A percentile compares a stretch with the other conserved stretches of the same genome.
Evolutionary conservation across 1,140 invertebrate species (phyloP).

Genomic region (Hycleus phaleratus): DNA sequence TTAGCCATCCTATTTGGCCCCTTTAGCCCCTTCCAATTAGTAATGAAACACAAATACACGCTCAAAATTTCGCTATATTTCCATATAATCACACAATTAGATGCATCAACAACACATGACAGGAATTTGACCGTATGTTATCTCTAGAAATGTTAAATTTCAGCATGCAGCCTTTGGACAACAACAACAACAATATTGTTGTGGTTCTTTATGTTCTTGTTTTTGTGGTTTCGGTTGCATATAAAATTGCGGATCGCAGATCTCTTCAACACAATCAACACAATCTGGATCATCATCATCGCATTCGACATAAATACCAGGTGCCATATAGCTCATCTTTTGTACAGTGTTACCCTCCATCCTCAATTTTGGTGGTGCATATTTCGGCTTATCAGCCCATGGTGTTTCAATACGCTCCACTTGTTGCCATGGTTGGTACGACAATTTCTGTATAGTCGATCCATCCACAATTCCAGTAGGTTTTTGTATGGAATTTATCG

Average conservation of each 20-base stretch:
- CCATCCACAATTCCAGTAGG: slow-evolving; percentile 48
- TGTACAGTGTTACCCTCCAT: slow-evolving; percentile 44
- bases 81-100: too few species aligned
- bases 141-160: not conserved
- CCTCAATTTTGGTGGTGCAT: slow-evolving; percentile 36
- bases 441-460: slow-evolving; percentile 53
- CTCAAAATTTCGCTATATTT: too few species aligned
- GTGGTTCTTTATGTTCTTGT: not conserved
- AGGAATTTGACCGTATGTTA: too few species aligned
- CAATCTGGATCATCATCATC: slow-evolving; percentile 36
- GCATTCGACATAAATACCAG: slow-evolving; percentile 43
- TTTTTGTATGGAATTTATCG: slow-evolving; percentile 42
- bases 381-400: slow-evolving; percentile 41
- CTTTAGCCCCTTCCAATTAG: too few species aligned
- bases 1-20: too few species aligned
- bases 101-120: too few species aligned
- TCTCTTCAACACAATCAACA: slow-evolving; percentile 32
- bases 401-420: slow-evolving; percentile 39
- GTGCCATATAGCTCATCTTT: slow-evolving; percentile 43
- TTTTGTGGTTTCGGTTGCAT: not conserved
- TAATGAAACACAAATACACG: too few species aligned
- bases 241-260: slow-evolving; percentile 11
- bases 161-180: slow-evolving; percentile 36
- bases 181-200: slow-evolving; percentile 27
- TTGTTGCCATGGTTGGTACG: slow-evolving; percentile 43